Percentiles rank a stretch among this genome's conserved stretches.
Conservation (phyloP, 2,797 vertebrate species). For the Helarctos malayanus region DNA sequence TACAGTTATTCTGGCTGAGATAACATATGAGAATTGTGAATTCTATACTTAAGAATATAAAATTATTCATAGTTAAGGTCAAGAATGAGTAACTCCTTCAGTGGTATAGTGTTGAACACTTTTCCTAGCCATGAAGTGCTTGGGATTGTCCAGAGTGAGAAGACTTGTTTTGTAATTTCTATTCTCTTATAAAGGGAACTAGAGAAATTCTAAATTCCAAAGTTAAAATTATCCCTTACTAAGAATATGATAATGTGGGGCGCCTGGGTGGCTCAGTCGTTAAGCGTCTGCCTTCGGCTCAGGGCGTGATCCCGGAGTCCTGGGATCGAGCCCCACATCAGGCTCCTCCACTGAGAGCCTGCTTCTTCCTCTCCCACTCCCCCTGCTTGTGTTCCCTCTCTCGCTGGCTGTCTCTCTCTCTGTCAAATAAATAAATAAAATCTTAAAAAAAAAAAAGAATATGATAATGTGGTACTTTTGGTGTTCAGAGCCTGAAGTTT, state of each 20-base stretch:
- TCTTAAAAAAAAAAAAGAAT: background rate
- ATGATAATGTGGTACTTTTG: background rate
- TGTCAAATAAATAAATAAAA: too few species aligned
- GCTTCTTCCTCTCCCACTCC: too few species aligned
- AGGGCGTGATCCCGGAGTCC: too few species aligned
- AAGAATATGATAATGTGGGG: too few species aligned
- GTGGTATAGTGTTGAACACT: background rate
- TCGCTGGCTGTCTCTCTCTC: too few species aligned
- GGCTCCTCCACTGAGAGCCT: too few species aligned
- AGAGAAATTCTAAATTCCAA: background rate
- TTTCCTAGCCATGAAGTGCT: slow-evolving; percentile 3
- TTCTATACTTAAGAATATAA: slow-evolving; percentile 77
- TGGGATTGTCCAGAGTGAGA: slow-evolving; percentile 19
- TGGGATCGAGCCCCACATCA: too few species aligned
- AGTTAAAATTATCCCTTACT: slow-evolving; percentile 40
- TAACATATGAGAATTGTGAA: slow-evolving; percentile 71
- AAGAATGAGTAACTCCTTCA: slow-evolving; percentile 57
- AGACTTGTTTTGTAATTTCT: slow-evolving; percentile 45
- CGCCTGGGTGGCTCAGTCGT: too few species aligned
- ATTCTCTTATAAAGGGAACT: slow-evolving; percentile 18
- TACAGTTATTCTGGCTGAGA: slow-evolving; percentile 83
- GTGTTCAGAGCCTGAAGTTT: slow-evolving; percentile 36
- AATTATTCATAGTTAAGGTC: slow-evolving; percentile 71
- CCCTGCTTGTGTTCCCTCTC: too few species aligned
- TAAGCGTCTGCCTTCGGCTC: too few species aligned